Evolutionary conservation across 2,113 vertebrate genomes (phyloP).

Genomic region (Rhizomys pruinosus): DNA sequence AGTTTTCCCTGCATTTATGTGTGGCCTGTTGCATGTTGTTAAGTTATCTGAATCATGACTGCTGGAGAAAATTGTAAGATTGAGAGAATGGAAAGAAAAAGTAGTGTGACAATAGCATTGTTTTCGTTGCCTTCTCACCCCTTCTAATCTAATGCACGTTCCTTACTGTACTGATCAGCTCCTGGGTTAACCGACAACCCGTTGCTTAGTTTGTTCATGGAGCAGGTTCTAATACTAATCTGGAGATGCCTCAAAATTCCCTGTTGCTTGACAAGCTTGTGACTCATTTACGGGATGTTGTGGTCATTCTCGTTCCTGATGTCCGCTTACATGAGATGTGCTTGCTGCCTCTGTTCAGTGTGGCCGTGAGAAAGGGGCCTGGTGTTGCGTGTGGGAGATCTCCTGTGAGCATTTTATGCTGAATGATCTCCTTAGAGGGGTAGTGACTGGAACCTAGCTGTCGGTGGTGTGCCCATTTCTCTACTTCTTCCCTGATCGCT

Average conservation of each 20-base stretch:
- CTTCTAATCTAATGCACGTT: background rate
- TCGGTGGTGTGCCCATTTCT: constrained; percentile 33
- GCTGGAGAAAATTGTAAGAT: background rate
- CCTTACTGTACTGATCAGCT: background rate
- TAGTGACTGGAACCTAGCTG: background rate
- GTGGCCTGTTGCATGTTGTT: background rate
- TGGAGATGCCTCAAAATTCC: background rate
- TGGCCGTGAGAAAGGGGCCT: background rate
- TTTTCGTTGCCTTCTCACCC: background rate
- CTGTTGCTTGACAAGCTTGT: background rate
- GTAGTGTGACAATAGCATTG: background rate
- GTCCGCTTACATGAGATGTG: background rate
- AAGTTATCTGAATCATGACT: background rate
- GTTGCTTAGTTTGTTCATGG: background rate
- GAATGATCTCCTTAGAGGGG: background rate
- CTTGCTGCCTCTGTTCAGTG: background rate
- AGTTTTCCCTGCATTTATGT: background rate
- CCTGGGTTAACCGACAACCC: background rate
- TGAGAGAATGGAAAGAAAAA: background rate
- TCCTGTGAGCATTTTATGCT: background rate
- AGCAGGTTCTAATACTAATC: background rate
- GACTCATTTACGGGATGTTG: background rate
- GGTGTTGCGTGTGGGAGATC: background rate
- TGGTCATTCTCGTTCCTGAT: background rate
- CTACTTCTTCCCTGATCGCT: too few relatives aligned